These are phyloP conservation scores for Caracal caracal DNA, from an alignment of 2,113 vertebrate genomes.

Conservation along the genomic window DNA sequence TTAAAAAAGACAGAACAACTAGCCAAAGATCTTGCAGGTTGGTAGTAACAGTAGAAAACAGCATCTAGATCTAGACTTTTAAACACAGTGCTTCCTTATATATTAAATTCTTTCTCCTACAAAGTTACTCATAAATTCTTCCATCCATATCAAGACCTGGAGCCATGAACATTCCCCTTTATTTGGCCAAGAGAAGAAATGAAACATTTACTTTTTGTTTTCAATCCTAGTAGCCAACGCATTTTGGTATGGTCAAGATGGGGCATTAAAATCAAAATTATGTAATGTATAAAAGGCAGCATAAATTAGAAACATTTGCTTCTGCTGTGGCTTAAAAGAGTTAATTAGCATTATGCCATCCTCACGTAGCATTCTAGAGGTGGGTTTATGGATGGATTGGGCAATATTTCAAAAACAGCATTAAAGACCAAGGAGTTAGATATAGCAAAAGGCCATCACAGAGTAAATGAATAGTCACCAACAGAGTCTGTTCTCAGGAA, in stretches of 20 bases:
- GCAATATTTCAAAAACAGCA: constrained; percentile 70
- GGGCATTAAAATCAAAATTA: constrained; percentile 83
- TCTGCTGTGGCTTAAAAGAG: constrained; percentile 73
- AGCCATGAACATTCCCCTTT: constrained; percentile 30
- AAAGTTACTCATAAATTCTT: constrained; percentile 33
- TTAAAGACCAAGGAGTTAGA: constrained; percentile 66
- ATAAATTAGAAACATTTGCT: constrained; percentile 82
- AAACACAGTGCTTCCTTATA: not conserved
- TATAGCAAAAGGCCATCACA: constrained; percentile 70
- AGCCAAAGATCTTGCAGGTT: not conserved
- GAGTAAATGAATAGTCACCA: constrained; percentile 73
- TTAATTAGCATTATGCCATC: constrained; percentile 37
- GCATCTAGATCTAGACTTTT: not conserved
- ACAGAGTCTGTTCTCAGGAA: constrained; percentile 9
- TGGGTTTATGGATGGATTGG: constrained; percentile 58
- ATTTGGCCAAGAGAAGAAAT: constrained; percentile 59
- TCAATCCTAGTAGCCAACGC: constrained; percentile 70
- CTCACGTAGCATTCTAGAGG: constrained; percentile 58
- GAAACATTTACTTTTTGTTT: constrained; percentile 80
- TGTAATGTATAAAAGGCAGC: constrained; percentile 76
- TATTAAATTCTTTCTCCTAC: not conserved
- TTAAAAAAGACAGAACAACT: not conserved
- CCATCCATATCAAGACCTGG: constrained; percentile 51
- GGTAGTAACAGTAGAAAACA: not conserved
- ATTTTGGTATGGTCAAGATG: constrained; percentile 75